Evolutionary conservation across 2,113 vertebrate genomes (phyloP).

Genomic region (Tetraodon nigroviridis): DNA sequence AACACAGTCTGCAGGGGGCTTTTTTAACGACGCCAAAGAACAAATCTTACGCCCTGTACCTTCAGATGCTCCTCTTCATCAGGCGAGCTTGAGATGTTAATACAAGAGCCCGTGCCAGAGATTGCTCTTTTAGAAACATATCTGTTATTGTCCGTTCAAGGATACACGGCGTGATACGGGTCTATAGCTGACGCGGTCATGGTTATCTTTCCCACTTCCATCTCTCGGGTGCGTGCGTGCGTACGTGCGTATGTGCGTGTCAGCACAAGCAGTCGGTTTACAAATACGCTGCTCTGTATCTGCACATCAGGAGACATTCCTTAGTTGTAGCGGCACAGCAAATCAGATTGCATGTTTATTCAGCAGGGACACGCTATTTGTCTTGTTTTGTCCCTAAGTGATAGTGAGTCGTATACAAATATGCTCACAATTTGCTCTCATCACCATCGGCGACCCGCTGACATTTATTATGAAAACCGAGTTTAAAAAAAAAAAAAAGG

Average conservation of each 20-base stretch:
- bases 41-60: no score
- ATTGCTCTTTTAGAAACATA: no score
- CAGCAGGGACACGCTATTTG: conserved; percentile 8
- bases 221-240: conserved; percentile 36
- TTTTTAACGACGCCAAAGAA: no score
- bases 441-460: conserved; percentile 14
- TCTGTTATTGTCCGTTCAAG: conserved; percentile 3
- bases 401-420: conserved; percentile 13
- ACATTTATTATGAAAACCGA: conserved; percentile 52
- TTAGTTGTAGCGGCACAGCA: conserved; percentile 34
- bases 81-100: no score
- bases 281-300: conserved; percentile 37
- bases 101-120: no score
- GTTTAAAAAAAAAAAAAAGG: conserved; percentile 16
- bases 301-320: conserved; percentile 15
- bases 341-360: conserved; percentile 22
- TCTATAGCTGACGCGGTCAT: conserved; percentile 48
- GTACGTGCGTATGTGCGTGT: conserved; percentile 23
- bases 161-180: conserved; percentile 34
- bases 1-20: no score
- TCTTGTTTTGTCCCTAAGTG: conserved; percentile 19
- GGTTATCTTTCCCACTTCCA: conserved; percentile 42
- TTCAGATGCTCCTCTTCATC: no score
- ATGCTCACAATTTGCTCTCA: not conserved
- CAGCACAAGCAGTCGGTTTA: conserved; percentile 31